Evolutionary conservation across 1,140 invertebrate genomes (phyloP).

Genomic region (Mylabris phalerata): DNA sequence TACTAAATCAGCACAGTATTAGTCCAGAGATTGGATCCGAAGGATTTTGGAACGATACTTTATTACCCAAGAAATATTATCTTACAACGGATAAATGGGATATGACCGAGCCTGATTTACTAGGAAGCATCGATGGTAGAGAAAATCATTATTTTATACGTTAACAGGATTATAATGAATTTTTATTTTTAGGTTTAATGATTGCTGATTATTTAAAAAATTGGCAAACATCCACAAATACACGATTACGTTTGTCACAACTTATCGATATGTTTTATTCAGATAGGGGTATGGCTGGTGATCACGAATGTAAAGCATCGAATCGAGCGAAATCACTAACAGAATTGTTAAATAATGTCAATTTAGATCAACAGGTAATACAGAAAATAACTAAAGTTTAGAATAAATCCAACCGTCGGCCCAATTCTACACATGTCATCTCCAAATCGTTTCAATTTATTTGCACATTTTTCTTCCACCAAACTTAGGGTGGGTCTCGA

Average conservation of each 20-base stretch:
- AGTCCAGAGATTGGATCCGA: conserved; percentile 47
- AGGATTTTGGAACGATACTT: conserved; percentile 59
- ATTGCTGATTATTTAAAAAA: conserved; percentile 48
- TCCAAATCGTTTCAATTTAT: too few relatives aligned
- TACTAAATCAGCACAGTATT: conserved; percentile 51
- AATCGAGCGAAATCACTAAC: conserved; percentile 47
- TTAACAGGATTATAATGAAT: neutral
- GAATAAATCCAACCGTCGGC: too few relatives aligned
- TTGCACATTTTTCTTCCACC: too few relatives aligned
- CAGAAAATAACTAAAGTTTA: neutral
- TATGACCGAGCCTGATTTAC: conserved; percentile 56
- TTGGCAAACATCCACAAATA: conserved; percentile 46
- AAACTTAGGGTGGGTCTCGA: too few relatives aligned
- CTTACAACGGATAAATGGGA: conserved; percentile 48
- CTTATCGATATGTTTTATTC: conserved; percentile 65
- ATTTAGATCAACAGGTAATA: conserved; percentile 39
- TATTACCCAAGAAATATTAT: conserved; percentile 52
- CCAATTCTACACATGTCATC: too few relatives aligned
- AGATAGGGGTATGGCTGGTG: conserved; percentile 50
- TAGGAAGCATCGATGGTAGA: conserved; percentile 59
- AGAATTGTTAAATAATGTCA: conserved; percentile 38
- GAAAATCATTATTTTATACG: neutral
- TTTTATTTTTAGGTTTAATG: conserved; percentile 49
- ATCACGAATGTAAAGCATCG: conserved; percentile 49
- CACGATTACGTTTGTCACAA: conserved; percentile 52